Evolutionary conservation across 2,113 vertebrate species (phyloP).

Genomic region (Fulmarus glacialis): DNA sequence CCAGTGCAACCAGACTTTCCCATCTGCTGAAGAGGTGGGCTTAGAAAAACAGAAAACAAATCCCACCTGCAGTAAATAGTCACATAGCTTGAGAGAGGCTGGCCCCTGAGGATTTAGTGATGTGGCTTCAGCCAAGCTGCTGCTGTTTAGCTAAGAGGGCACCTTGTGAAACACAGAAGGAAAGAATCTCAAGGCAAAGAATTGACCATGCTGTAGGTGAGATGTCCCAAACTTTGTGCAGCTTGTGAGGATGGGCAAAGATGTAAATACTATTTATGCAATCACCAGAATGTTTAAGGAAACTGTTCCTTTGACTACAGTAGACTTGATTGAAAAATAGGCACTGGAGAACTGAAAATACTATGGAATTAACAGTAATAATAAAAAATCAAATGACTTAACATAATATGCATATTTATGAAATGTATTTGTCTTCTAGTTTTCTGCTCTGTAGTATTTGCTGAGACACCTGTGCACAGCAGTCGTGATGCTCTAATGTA

Average conservation of each 20-base stretch:
- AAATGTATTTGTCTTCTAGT: neutral
- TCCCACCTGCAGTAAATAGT: neutral
- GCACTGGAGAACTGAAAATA: neutral
- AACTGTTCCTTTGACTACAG: neutral
- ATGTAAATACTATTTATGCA: neutral
- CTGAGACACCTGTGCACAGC: neutral
- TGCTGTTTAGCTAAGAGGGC: neutral
- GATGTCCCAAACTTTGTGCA: neutral
- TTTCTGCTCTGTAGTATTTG: neutral
- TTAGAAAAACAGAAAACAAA: neutral
- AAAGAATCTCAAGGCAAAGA: neutral
- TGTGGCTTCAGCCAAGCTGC: neutral
- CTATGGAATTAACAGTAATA: neutral
- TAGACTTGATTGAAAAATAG: neutral
- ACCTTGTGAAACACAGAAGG: neutral
- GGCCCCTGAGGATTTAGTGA: neutral
- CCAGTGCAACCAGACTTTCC: neutral
- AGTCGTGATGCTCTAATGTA: neutral
- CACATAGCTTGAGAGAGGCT: too few species aligned
- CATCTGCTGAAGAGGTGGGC: neutral
- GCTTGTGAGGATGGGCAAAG: neutral
- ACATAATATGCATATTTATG: neutral
- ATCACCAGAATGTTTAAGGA: neutral
- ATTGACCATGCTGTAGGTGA: neutral
- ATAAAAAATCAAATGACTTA: neutral